Conservation (phyloP, 2,888 invertebrate species). For the Ctena decussata region DNA sequence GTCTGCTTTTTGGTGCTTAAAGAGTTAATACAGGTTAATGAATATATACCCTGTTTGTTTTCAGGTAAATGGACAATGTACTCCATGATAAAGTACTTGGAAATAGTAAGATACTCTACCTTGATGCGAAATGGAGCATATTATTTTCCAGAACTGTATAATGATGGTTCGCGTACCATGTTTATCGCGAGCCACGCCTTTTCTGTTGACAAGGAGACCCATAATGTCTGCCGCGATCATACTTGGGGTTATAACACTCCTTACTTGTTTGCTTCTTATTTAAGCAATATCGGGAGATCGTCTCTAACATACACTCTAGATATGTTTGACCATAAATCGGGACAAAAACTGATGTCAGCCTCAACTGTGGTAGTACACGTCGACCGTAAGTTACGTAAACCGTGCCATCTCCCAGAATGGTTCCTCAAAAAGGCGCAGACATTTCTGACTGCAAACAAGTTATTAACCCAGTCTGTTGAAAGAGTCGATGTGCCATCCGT, state of each 20-base stretch:
- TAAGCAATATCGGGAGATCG: constrained; percentile 20
- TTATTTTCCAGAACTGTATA: neutral
- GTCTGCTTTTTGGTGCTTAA: too few relatives aligned
- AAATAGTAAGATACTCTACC: neutral
- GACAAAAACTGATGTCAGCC: constrained; percentile 7
- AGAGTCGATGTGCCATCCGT: constrained; percentile 13
- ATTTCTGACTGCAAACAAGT: neutral
- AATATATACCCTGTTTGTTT: too few relatives aligned
- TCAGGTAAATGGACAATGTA: neutral
- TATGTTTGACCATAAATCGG: constrained; percentile 20
- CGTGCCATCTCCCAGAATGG: constrained; percentile 21
- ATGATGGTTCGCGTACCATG: neutral
- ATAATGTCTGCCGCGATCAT: neutral
- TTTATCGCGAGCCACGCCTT: neutral
- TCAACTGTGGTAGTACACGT: constrained; percentile 15
- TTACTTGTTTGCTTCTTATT: neutral
- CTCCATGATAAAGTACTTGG: neutral
- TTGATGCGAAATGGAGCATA: neutral
- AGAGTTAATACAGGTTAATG: too few relatives aligned
- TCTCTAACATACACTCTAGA: neutral
- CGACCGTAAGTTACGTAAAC: constrained; percentile 22
- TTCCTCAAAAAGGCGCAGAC: neutral
- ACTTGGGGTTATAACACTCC: neutral
- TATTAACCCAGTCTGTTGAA: neutral
- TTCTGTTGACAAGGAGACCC: neutral